Evolutionary conservation across 2,113 vertebrate genomes (phyloP), one percentile per base, ranked within the genome.

Genomic region (Romanogobio albipinnatus): DNA sequence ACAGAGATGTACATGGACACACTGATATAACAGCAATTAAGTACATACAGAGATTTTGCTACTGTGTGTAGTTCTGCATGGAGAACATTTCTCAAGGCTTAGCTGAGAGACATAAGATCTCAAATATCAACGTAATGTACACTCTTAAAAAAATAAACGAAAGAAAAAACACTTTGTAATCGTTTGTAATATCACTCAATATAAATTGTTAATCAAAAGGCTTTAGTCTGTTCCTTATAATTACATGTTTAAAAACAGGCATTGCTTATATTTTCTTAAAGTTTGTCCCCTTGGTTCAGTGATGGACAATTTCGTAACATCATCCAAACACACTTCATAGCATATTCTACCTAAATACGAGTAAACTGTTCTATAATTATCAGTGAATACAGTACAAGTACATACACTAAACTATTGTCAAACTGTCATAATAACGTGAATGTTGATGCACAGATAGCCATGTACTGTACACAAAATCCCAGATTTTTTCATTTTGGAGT

Each of bases 1-100:
- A 96, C 95, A 93, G 15, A 51, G 95, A 97, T 96, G 95, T 96
- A 97, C 95, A 95, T 88, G 88, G 93, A 96, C 95, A 96, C 94
- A 91, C 94, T 91, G 91, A 51, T 39, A 70, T 15, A 61, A 76
- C 59, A 71, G 76, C 81, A 71, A 62, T 74, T 15, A 70, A 71
- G 49, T 39, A 61, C 76, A 78, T 39, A 61, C 56, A 78, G 71
- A 94, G 79, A 92, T 92, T 95, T 93, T 94, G 92, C 94, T 93
- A 96, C 94, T 93, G 94, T 91, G 76, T 78, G 73, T 77, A 83
- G 66, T 56, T 68, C 29, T 59, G 84, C 43, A 83, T 49, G 59
- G 66, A 75, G 51, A 73, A 83, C 64, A 81, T 66, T 76, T 86
- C 17, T 76, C n/a, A 74, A 76, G 56, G 78, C 19, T 70, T 62